phyloP scores from a whole-genome alignment of 2,113 vertebrate genomes.

The Seriola rivoliana region DNA sequence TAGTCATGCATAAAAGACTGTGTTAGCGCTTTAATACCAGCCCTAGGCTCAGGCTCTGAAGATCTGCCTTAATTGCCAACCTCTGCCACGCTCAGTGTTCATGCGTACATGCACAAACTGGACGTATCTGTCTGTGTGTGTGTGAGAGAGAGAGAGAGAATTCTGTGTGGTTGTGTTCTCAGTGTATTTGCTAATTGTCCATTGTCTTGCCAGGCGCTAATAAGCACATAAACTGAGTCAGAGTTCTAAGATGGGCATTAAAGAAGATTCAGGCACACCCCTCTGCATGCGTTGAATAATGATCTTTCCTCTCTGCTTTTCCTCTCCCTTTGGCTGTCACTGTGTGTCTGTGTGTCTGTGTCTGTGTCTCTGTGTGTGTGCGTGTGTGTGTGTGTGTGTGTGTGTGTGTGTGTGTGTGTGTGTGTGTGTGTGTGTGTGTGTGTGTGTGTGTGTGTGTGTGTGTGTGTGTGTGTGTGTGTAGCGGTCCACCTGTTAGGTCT shows the following conservation, averaged over 20 bases:
- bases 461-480: constrained; percentile 79
- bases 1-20: constrained; percentile 85
- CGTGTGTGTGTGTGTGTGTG: constrained; percentile 71
- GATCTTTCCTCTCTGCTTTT: constrained; percentile 57
- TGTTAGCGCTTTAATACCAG: constrained; percentile 81
- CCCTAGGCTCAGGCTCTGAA: constrained; percentile 78
- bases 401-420: constrained; percentile 25
- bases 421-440: constrained; percentile 71
- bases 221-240: constrained; percentile 71
- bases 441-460: constrained; percentile 26
- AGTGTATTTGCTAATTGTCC: constrained; percentile 65
- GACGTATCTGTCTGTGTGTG: constrained; percentile 2
- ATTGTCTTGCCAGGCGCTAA: constrained; percentile 63
- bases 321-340: constrained; percentile 35
- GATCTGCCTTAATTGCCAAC: constrained; percentile 83
- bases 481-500: constrained; percentile 98
- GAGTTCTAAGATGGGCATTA: constrained; percentile 66
- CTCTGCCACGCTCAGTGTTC: constrained; percentile 61
- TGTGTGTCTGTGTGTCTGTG: background rate
- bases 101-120: background rate
- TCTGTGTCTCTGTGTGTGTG: constrained; percentile 8
- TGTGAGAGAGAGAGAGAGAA: background rate
- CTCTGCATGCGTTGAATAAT: constrained; percentile 64
- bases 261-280: constrained; percentile 67
- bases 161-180: background rate